phyloP scores from a whole-genome alignment of 2,888 invertebrate species.

The Exocentrus adspersus region DNA sequence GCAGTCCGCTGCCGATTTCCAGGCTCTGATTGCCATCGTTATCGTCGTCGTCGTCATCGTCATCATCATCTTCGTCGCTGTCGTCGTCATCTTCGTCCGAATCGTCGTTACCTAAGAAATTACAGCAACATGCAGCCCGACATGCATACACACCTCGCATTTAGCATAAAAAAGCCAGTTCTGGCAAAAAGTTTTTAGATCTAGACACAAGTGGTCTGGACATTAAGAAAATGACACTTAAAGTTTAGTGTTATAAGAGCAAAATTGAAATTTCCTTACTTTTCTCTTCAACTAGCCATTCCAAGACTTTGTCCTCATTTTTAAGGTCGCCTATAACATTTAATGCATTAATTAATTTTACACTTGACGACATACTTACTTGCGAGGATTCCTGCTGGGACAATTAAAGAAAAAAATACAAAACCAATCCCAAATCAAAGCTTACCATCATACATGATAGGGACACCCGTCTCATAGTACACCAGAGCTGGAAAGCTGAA shows the following conservation, averaged over 20 bases:
- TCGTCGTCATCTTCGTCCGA: slow-evolving; percentile 67
- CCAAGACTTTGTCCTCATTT: slow-evolving; percentile 94
- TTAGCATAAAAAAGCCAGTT: slow-evolving; percentile 45
- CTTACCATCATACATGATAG: slow-evolving; percentile 96
- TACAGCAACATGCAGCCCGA: slow-evolving; percentile 61
- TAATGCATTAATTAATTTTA: slow-evolving; percentile 31
- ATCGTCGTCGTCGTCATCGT: slow-evolving; percentile 64
- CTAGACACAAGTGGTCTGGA: slow-evolving; percentile 19
- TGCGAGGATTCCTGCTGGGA: slow-evolving; percentile 34
- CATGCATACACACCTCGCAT: slow-evolving; percentile 57
- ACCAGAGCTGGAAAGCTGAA: slow-evolving; percentile 92
- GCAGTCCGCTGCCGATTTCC: slow-evolving; percentile 61
- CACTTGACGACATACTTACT: slow-evolving; percentile 25
- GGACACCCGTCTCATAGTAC: slow-evolving; percentile 93
- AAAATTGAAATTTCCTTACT: slow-evolving; percentile 81
- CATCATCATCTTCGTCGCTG: slow-evolving; percentile 60
- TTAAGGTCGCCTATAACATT: slow-evolving; percentile 88
- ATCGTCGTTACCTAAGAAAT: slow-evolving; percentile 64
- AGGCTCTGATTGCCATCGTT: slow-evolving; percentile 67
- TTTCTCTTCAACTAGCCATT: slow-evolving; percentile 96
- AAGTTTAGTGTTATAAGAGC: slow-evolving; percentile 35
- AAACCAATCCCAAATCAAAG: slow-evolving; percentile 35
- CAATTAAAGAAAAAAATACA: slow-evolving; percentile 24
- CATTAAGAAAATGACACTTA: slow-evolving; percentile 33
- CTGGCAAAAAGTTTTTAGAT: slow-evolving; percentile 8